Base-by-base conservation (phyloP, 2,797 vertebrate species). In the Epinephelus malabaricus region DNA sequence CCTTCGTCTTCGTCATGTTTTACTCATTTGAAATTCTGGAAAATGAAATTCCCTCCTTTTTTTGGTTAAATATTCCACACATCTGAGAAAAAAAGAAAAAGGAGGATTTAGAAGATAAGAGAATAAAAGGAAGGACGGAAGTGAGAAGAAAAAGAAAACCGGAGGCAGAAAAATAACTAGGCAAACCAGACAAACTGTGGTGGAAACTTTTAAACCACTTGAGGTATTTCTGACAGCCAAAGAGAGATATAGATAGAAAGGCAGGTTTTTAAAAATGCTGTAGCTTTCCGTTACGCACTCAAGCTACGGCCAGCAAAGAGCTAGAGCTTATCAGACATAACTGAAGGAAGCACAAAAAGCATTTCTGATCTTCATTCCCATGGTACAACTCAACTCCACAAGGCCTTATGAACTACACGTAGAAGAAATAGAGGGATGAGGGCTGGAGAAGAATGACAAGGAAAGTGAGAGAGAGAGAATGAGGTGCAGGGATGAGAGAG, bases 301-400 rank as follows among this genome's bases (percentile, higher is more conserved):
- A 58, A 54, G 49, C 62, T 71, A 54, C 17, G 2, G 70, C 60
- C 49, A 43, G 43, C 19, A 69, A 25, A 73, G 51, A 75, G 43
- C 43, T 2, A 21, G 18, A 23, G 62, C 53, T 84, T 76, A 84
- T 83, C 78, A 65, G 25, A 71, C 80, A 25, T 67, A 70, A 64
- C 49, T 78, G 23, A 83, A 59, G 70, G 64, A 88, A 74, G 72
- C 2, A n/a, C 76, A 76, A 85, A 82, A 85, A 88, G 87, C 82
- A 62, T 82, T 65, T 77, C 47, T 69, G 66, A 82, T 54, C 59
- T 70, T 55, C 56, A 69, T 53, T 85, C 83, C 81, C 83, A 50
- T 72, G 79, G 45, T 27, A 75, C 76, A 77, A 86, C 81, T 86
- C 69, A 77, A 45, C 75, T 77, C 65, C 79, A 78, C 53, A 75